These are phyloP conservation scores for Platysteira castanea DNA, from an alignment of 2,113 vertebrate species.

Conservation along the genomic window DNA sequence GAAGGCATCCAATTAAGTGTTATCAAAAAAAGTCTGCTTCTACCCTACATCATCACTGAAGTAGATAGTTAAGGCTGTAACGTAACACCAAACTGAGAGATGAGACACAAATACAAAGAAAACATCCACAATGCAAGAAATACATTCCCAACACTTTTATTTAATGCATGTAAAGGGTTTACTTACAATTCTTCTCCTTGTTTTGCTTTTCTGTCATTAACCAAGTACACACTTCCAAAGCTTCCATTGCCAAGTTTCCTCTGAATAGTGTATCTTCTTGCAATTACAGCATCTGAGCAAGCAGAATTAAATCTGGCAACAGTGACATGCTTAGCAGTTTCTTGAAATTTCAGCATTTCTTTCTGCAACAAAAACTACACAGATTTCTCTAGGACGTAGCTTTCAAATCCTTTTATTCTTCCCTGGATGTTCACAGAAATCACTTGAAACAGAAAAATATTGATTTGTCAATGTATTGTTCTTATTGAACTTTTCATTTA, in stretches of 20 bases:
- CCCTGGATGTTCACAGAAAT: not conserved
- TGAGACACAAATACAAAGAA: not conserved
- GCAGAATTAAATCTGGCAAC: conserved; percentile 10
- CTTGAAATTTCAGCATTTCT: conserved; percentile 81
- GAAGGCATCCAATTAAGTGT: not conserved
- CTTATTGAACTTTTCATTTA: not conserved
- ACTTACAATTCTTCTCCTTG: conserved; percentile 82
- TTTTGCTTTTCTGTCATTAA: conserved; percentile 78
- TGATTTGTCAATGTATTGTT: not conserved
- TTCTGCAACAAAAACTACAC: not conserved
- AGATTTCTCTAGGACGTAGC: not conserved
- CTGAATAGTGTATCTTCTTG: conserved; percentile 74
- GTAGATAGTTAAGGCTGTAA: not conserved
- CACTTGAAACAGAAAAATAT: not conserved
- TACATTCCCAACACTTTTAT: not conserved
- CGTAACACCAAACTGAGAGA: not conserved
- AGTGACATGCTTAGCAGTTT: conserved; percentile 48
- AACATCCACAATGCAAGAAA: not conserved
- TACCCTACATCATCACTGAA: not conserved
- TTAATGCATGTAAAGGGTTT: not conserved
- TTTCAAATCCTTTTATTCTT: conserved; percentile 1
- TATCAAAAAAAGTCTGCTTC: not conserved
- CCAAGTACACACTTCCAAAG: conserved; percentile 83
- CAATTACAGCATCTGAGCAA: conserved; percentile 58
- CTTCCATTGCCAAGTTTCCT: conserved; percentile 82